Evolutionary conservation across 2,113 vertebrate genomes (phyloP).

Genomic region (Junco hyemalis): DNA sequence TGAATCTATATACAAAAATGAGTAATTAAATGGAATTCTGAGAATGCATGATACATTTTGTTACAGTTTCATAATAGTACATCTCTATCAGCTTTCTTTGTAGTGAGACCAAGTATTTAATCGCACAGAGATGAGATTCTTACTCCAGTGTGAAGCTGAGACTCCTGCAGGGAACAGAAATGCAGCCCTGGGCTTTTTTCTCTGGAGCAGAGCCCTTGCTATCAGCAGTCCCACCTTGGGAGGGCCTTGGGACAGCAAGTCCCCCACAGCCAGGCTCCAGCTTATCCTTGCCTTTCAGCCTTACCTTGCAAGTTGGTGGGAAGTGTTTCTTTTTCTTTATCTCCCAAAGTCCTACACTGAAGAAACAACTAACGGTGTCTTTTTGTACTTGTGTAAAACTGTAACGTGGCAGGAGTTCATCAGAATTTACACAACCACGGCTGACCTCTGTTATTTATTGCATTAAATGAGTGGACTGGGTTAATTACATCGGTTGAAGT

Average conservation of each 20-base stretch:
- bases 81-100: background rate
- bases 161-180: background rate
- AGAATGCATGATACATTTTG: background rate
- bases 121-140: slow-evolving; percentile 15
- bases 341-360: background rate
- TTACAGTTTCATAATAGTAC: background rate
- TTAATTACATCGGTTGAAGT: background rate
- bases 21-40: background rate
- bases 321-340: background rate
- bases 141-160: background rate
- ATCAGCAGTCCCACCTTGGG: background rate
- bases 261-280: background rate
- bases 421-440: background rate
- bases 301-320: background rate
- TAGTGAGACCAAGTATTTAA: background rate
- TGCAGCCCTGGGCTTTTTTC: background rate
- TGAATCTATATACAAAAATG: background rate
- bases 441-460: slow-evolving; percentile 10
- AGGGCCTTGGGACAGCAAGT: slow-evolving; percentile 2
- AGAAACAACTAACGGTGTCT: background rate
- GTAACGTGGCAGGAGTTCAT: background rate
- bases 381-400: background rate
- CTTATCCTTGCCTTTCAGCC: background rate
- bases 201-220: slow-evolving; percentile 28
- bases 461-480: background rate